Conservation (phyloP, 2,797 vertebrate genomes). For the Trematomus bernacchii region DNA sequence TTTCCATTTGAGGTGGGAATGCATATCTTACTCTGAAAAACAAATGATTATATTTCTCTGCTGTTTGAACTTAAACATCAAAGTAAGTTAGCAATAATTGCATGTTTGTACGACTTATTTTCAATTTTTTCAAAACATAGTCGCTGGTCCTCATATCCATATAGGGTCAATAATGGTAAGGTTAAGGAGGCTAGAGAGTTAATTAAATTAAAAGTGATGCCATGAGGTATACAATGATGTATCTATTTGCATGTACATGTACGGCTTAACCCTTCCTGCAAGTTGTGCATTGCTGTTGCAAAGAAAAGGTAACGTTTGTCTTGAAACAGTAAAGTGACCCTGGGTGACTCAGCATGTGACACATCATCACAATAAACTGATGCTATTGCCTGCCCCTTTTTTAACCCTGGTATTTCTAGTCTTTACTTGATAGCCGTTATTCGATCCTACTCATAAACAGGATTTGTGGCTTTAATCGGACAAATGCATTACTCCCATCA, state of each 20-base stretch:
- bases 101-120: constrained; percentile 6
- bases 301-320: constrained; percentile 7
- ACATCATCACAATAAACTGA: constrained; percentile 29
- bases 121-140: neutral
- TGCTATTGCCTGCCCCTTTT: constrained; percentile 18
- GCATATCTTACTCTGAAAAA: neutral
- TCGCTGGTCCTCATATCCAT: neutral
- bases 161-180: neutral
- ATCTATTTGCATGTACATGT: neutral
- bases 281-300: neutral
- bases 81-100: neutral
- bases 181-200: neutral
- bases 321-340: constrained; percentile 15
- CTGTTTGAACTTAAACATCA: constrained; percentile 23
- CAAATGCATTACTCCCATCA: constrained; percentile 24
- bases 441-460: constrained; percentile 17
- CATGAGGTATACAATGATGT: neutral
- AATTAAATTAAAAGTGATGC: neutral
- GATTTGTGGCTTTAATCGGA: constrained; percentile 37
- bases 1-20: constrained; percentile 32
- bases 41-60: constrained; percentile 4
- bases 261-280: neutral
- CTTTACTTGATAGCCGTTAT: constrained; percentile 14
- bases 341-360: constrained; percentile 19
- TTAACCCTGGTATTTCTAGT: constrained; percentile 33